Base-by-base conservation (phyloP, 1,140 invertebrate species). In the Nasonia vitripennis region DNA sequence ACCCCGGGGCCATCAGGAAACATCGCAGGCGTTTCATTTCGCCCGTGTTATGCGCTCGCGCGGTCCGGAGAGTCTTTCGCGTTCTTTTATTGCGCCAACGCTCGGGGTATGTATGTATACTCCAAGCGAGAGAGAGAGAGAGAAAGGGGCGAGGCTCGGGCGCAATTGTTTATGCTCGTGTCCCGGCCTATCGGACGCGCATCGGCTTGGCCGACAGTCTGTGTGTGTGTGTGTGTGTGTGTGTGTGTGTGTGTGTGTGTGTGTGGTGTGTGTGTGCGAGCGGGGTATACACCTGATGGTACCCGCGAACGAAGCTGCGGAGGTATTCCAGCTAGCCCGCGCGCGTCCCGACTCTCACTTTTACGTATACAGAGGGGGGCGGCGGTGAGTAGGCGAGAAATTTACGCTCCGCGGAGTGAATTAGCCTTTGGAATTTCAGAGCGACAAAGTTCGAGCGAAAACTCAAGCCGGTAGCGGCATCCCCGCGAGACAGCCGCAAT, bases 111-210 rank as follows among this genome's bases (percentile, higher is more conserved):
- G 27, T 17, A n/a, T 73, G 27, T 73, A 31, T 73, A 20, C 27
- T 12, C 2, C 14, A 87, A 87, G 88, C 81, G 27, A 68, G 80
- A 71, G 86, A 73, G 75, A 79, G 70, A 73, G 70, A 91, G 90
- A 89, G 90, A 88, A 90, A 89, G 91, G 91, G 92, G 92, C 92
- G 92, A 92, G 92, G 91, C 90, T 89, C 88, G 88, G 87, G 89
- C 90, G 88, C 92, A 92, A 93, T 93, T 92, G 92, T 93, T 93
- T 93, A 93, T 78, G 41, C 75, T n/a, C 75, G 75, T 41, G 68
- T 71, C 31, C 68, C 68, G 68, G 68, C 68, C 68, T 71, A 71
- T 71, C 68, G 68, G 68, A 71, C 68, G 73, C 73, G 73, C 37
- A 75, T 75, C 73, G 73, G 31, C 37, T 17, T 41, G 34, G 78